Conservation (phyloP, 2,113 vertebrate genomes). For the Bolborhynchus lineola region DNA sequence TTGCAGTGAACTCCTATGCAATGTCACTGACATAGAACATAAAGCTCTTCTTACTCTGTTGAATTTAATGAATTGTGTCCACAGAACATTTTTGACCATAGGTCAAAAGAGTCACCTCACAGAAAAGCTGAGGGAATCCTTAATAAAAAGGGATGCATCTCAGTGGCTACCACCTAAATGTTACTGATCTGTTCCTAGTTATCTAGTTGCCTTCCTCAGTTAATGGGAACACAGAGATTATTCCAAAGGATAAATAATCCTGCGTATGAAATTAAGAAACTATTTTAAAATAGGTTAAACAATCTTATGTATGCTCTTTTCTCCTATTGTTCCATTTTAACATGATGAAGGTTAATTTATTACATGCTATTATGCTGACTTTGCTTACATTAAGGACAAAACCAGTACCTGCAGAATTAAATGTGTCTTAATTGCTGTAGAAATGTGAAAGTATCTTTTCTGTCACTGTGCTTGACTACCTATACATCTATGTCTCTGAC, state of each 20-base stretch:
- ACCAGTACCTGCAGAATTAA: background rate
- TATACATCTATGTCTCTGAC: background rate
- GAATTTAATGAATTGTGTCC: background rate
- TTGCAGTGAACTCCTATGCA: background rate
- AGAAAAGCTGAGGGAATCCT: background rate
- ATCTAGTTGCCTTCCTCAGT: background rate
- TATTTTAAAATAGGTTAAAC: background rate
- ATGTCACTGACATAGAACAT: background rate
- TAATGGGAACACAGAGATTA: background rate
- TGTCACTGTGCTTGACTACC: background rate
- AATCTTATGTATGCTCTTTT: background rate
- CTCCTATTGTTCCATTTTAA: background rate
- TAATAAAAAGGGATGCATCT: background rate
- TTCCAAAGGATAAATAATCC: background rate
- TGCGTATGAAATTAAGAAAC: background rate
- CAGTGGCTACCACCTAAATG: background rate
- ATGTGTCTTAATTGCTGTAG: background rate
- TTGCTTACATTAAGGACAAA: background rate
- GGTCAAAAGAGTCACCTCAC: background rate
- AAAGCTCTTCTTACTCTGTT: background rate
- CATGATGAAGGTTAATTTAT: background rate
- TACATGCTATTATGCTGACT: background rate
- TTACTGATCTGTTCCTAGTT: background rate
- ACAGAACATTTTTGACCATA: background rate
- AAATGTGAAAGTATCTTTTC: background rate